Evolutionary conservation across 2,888 invertebrate genomes (phyloP).

Genomic region (Heteromurus nitidus): DNA sequence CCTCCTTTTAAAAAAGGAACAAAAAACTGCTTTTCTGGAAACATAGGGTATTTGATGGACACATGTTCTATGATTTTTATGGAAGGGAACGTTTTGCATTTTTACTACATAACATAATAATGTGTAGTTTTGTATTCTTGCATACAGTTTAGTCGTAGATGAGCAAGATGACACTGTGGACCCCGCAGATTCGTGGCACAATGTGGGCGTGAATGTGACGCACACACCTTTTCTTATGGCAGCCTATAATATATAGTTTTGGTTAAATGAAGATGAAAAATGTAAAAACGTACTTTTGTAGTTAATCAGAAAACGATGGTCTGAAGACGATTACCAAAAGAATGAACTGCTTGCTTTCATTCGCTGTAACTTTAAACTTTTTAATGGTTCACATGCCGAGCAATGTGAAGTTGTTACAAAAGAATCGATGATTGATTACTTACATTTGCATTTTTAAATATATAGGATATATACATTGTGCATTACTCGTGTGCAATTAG

Average conservation of each 20-base stretch:
- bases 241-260: not conserved
- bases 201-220: too few relatives aligned
- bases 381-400: too few relatives aligned
- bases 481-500: too few relatives aligned
- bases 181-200: too few relatives aligned
- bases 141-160: not conserved
- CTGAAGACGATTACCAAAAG: constrained; percentile 58
- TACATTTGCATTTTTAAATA: too few relatives aligned
- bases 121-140: constrained; percentile 15
- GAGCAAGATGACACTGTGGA: not conserved
- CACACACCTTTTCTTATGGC: too few relatives aligned
- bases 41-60: not conserved
- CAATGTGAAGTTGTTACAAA: too few relatives aligned
- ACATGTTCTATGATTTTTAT: constrained; percentile 4
- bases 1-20: not conserved
- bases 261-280: not conserved
- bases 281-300: not conserved
- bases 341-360: constrained; percentile 52
- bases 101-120: constrained; percentile 2
- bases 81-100: not conserved
- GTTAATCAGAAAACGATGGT: constrained; percentile 25
- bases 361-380: not conserved
- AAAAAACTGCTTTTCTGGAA: not conserved
- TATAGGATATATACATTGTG: too few relatives aligned
- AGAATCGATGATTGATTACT: too few relatives aligned